Conservation (phyloP, 1,140 invertebrate species). For the Oncopeltus fasciatus region DNA sequence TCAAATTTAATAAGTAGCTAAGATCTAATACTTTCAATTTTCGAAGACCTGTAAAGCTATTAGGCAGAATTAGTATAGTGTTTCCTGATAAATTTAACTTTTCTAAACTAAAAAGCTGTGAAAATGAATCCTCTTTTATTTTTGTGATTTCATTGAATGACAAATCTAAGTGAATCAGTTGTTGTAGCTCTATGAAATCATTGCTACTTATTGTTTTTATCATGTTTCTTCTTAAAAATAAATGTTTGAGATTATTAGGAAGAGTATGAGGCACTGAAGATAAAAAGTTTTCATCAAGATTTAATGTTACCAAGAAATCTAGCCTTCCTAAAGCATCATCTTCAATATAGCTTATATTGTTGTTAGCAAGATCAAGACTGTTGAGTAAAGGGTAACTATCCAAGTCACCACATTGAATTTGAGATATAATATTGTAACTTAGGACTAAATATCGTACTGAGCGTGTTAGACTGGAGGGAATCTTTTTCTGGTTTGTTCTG, state of each 20-base stretch:
- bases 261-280: constrained; percentile 47
- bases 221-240: constrained; percentile 49
- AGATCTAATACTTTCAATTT: constrained; percentile 49
- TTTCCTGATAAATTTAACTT: constrained; percentile 64
- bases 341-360: constrained; percentile 59
- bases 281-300: constrained; percentile 62
- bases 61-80: constrained; percentile 48
- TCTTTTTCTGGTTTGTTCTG: constrained; percentile 55
- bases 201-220: constrained; percentile 45
- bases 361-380: constrained; percentile 65
- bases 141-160: constrained; percentile 48
- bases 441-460: constrained; percentile 66
- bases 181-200: constrained; percentile 52
- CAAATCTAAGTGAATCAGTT: constrained; percentile 52
- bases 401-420: constrained; percentile 67
- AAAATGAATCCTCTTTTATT: constrained; percentile 50
- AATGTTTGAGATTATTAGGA: constrained; percentile 40
- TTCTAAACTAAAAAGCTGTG: constrained; percentile 44
- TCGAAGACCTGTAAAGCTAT: constrained; percentile 47
- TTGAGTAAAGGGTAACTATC: constrained; percentile 75
- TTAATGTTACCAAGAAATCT: constrained; percentile 60
- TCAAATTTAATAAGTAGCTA: constrained; percentile 43
- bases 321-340: constrained; percentile 72
- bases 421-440: constrained; percentile 55
- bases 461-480: constrained; percentile 69